These are phyloP conservation scores for Epinotia brunnichana DNA, from an alignment of 2,888 invertebrate species.

Conservation along the genomic window DNA sequence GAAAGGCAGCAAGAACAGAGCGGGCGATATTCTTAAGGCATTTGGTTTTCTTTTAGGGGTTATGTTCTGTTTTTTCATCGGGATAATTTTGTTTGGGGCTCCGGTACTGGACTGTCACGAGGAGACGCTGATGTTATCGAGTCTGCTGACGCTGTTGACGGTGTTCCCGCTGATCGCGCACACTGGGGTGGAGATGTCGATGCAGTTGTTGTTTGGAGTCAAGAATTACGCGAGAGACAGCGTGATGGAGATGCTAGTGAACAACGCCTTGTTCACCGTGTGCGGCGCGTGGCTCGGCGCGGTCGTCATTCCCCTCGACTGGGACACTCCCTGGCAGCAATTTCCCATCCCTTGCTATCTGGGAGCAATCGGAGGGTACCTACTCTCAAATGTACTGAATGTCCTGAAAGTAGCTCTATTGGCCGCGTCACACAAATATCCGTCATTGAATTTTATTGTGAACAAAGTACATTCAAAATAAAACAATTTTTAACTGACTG, in stretches of 20 bases:
- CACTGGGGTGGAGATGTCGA: constrained; percentile 83
- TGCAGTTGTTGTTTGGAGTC: constrained; percentile 81
- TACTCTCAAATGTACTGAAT: constrained; percentile 82
- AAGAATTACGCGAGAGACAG: constrained; percentile 79
- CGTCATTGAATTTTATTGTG: constrained; percentile 63
- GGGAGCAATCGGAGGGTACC: constrained; percentile 86
- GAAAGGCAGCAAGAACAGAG: constrained; percentile 70
- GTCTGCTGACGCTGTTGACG: constrained; percentile 85
- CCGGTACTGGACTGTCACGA: constrained; percentile 85
- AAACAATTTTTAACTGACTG: constrained; percentile 36
- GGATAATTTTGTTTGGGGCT: constrained; percentile 87
- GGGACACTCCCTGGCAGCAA: constrained; percentile 95
- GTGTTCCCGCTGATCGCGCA: constrained; percentile 86
- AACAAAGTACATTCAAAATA: constrained; percentile 61
- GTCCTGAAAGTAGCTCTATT: constrained; percentile 73
- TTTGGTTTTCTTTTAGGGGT: constrained; percentile 73
- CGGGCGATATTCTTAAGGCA: constrained; percentile 81
- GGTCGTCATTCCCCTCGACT: constrained; percentile 93
- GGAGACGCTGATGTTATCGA: constrained; percentile 87
- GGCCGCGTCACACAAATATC: constrained; percentile 70
- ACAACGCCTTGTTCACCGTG: constrained; percentile 83
- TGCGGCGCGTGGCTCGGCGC: constrained; percentile 94
- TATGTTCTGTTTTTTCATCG: constrained; percentile 81
- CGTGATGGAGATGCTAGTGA: constrained; percentile 82
- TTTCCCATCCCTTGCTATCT: constrained; percentile 90